Base-by-base conservation (phyloP, 2,888 invertebrate species). In the Apoderus coryli region DNA sequence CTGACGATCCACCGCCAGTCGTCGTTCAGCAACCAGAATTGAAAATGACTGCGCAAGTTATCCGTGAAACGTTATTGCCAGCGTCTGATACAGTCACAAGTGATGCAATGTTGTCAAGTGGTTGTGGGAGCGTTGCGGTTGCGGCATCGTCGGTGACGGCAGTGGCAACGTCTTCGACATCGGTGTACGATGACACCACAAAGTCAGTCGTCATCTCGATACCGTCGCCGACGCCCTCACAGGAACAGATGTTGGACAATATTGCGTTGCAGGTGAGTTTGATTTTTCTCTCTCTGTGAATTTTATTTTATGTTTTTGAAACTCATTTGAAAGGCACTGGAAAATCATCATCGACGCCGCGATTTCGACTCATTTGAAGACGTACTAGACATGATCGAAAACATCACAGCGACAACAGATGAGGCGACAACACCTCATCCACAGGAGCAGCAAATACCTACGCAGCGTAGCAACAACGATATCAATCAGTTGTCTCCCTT, bases 401-500 rank as follows among this genome's bases (percentile, higher is more conserved):
- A 74, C 38, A 75, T 75, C 25, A 52, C 52, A 9, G 52, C 52
- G 2, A 16, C 30, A 22, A 35, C 11, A 32, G 16, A 25, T 22
- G 23, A 16, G 27, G 22, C 10, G 30, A 25, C 25, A 14, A 10
- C 28, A 14, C n/a, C 12, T 11, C 16, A 28, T 25, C 22, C 13
- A 33, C 38, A 10, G 35, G 38, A 22, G 38, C 38, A 43, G 33
- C 38, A 42, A 37, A 39, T 40, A 14, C 30, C 16, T 11, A 3
- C 16, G 11, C 28, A 27, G n/a, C 2, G 26, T 7, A 29, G n/a
- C 10, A 16, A 26, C 12, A 28, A 14, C 11, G 61, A 69, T 0
- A 62, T 67, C 1, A 74, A 77, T 1, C 76, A 77, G 48, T 53
- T 77, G 13, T 77, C 77, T 1, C 77, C 77, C 0, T 50, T 78